Base-by-base conservation (phyloP, 2,113 vertebrate genomes). In the Vireo altiloquus region DNA sequence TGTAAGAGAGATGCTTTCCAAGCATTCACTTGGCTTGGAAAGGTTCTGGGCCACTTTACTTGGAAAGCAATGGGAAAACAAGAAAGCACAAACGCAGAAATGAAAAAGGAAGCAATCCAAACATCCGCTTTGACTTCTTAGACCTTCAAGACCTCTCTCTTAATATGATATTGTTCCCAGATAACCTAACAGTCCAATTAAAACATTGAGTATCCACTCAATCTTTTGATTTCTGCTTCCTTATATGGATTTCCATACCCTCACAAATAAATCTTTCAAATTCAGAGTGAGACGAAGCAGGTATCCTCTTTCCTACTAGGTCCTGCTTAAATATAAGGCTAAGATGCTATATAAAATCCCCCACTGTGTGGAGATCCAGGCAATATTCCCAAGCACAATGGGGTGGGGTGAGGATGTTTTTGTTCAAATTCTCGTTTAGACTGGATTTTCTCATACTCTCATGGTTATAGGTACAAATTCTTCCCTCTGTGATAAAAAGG, bases 291-390 rank as follows among this genome's bases (percentile, higher is more conserved):
- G 35, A 15, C 0, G 4, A 79, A 92, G 42, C 47, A 68, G 53
- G 25, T 49, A 33, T 20, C 49, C 49, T 39, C 56, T 52, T 40
- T 60, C 27, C 54, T 60, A 15, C 47, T 64, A 9, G 6, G 27
- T 20, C 59, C 11, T 65, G 53, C 63, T 70, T 24, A 74, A 66
- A n/a, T 27, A 6, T 27, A 71, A 93, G 40, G 60, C 37, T 65
- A 80, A 57, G 7, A 1, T 60, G 74, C 89, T 91, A 77, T 57
- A 84, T 72, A 95, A 98, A 97, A 92, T 66, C 82, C 57, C 87
- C 76, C 83, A 9, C 9, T 87, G 69, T 50, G 68, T 23, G 61
- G 74, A 75, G 60, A 89, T 44, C 42, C 90, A 74, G 82, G 87
- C 71, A 56, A 74, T 44, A 53, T 53, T 96, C 83, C 83, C 80